Percentiles rank a stretch among this genome's conserved stretches.
Conservation (phyloP, 2,888 invertebrate genomes). For the Orthosia gothica region DNA sequence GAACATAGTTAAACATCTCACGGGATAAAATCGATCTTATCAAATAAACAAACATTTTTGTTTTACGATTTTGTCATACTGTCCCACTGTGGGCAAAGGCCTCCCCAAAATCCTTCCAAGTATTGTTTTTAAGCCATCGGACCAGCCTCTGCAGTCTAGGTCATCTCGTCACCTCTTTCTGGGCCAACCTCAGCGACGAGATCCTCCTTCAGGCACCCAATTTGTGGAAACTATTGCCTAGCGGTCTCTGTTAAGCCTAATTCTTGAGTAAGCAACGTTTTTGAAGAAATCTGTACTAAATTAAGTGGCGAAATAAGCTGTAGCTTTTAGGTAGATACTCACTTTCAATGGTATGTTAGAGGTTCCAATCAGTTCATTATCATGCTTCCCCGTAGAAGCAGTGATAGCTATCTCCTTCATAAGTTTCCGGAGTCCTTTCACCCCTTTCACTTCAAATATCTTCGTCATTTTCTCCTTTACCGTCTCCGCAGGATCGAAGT, state of each 20-base stretch:
- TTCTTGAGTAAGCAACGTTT: not conserved
- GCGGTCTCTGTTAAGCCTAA: not conserved
- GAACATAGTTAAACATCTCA: not conserved
- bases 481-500: conserved; percentile 97
- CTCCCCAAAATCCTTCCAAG: too few species aligned
- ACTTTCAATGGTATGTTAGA: conserved; percentile 97
- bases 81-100: too few species aligned
- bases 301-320: not conserved
- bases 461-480: conserved; percentile 97
- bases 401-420: conserved; percentile 98
- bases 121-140: too few species aligned
- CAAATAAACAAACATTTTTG: not conserved
- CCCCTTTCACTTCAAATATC: conserved; percentile 96
- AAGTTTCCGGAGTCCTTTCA: conserved; percentile 95
- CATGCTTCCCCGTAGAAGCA: conserved; percentile 98
- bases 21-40: not conserved
- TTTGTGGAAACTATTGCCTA: too few species aligned
- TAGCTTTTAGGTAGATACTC: conserved; percentile 66
- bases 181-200: too few species aligned
- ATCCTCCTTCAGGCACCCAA: too few species aligned
- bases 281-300: not conserved
- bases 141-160: too few species aligned
- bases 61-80: too few species aligned
- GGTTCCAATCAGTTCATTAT: conserved; percentile 98
- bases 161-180: too few species aligned